A percentile compares a stretch with the other conserved stretches of the same genome.
Evolutionary conservation across 1,140 invertebrate genomes (phyloP).

Genomic region (Psix sp.): DNA sequence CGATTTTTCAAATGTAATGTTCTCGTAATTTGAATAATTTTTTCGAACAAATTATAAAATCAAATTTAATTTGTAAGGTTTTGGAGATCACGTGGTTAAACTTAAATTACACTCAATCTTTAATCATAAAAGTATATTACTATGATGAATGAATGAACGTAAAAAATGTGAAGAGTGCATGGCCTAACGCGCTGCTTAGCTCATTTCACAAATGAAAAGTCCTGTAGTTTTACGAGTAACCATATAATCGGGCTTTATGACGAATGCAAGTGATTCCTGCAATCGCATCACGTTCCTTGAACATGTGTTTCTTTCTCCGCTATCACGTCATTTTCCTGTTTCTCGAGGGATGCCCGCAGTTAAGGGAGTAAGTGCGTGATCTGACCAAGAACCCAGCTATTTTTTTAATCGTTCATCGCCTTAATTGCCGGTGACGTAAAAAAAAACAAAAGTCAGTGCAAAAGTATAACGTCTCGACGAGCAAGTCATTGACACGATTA

Average conservation of each 20-base stretch:
- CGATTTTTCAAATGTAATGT: too few species aligned
- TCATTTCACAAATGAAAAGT: slow-evolving; percentile 45
- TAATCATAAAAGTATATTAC: background rate
- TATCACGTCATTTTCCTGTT: slow-evolving; percentile 33
- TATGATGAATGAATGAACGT: slow-evolving; percentile 8
- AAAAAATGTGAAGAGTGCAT: slow-evolving; percentile 9
- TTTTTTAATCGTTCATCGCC: slow-evolving; percentile 37
- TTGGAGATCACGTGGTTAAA: too few species aligned
- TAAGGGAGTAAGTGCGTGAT: slow-evolving; percentile 40
- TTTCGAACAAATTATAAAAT: too few species aligned
- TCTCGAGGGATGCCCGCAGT: slow-evolving; percentile 22
- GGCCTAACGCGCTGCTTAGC: background rate
- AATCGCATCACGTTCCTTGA: slow-evolving; percentile 40
- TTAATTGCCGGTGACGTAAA: slow-evolving; percentile 28
- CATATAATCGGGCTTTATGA: slow-evolving; percentile 48
- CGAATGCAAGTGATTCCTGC: slow-evolving; percentile 48
- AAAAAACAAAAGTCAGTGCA: slow-evolving; percentile 14
- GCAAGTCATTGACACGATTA: slow-evolving; percentile 18
- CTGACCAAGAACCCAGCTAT: slow-evolving; percentile 20
- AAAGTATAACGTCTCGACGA: slow-evolving; percentile 17
- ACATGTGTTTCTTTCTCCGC: slow-evolving; percentile 36
- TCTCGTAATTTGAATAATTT: too few species aligned
- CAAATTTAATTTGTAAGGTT: too few species aligned
- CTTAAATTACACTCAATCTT: too few species aligned
- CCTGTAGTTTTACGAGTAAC: slow-evolving; percentile 30